Evolutionary conservation across 2,888 invertebrate species (phyloP), one percentile per base, ranked within the genome.

Genomic region (Actias luna): DNA sequence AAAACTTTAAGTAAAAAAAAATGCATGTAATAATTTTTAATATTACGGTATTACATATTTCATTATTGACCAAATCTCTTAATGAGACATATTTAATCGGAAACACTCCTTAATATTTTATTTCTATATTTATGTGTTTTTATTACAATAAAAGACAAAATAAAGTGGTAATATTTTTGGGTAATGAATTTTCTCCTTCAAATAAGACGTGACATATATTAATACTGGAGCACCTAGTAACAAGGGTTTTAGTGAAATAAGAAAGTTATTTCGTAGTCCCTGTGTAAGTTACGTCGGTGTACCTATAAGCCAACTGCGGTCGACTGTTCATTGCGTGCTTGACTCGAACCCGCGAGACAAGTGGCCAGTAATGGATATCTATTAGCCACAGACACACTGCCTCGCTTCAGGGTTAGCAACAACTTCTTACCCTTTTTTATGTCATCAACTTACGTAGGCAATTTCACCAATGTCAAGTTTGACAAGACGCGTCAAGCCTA

Each of bases 281-380:
- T 46, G 39, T 61, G 61, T 58, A 61, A 61, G 61, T 58, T 61
- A 61, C 55, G 39, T 57, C 35, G 61, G 58, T 64, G 68, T 63
- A 57, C 31, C 25, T 59, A 46, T 12, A 33, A 64, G 64, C 67
- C 65, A 46, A 57, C 61, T 61, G 58, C 39, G 61, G 61, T 61
- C 57, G 61, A 55, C 61, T 66, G 65, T 69, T 68, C 71, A 69
- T 80, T 73, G 79, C 77, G 79, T 75, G 74, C 79, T 79, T 74
- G 76, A 79, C 76, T 80, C 73, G 58, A 65, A 68, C 64, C 42
- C 65, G 67, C 68, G 80, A 80, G 82, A 83, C 86, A 85, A 87
- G 87, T 85, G 86, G 72, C 78, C 82, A 78, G 86, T 87, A 88
- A 87, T 87, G 84, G 87, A 85, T 86, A 87, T 87, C 87, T 87